phyloP scores from a whole-genome alignment of 2,113 vertebrate genomes.

The Morone saxatilis region DNA sequence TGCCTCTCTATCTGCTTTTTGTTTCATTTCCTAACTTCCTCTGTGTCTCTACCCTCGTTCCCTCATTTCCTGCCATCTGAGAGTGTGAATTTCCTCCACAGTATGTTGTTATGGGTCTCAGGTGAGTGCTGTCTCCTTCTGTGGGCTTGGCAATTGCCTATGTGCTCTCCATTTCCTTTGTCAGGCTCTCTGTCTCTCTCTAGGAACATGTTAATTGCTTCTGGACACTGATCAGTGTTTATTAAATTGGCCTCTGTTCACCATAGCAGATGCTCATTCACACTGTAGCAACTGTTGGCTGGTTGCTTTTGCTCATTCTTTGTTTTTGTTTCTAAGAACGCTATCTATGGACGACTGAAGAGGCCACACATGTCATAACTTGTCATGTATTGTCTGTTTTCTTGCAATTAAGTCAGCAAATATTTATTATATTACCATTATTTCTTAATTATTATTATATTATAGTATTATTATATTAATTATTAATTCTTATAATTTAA shows the following conservation, averaged over 20 bases:
- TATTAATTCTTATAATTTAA: background rate
- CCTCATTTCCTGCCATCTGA: slow-evolving; percentile 59
- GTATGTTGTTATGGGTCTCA: slow-evolving; percentile 56
- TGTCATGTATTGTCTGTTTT: slow-evolving; percentile 15
- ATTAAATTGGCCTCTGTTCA: slow-evolving; percentile 61
- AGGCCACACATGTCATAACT: slow-evolving; percentile 38
- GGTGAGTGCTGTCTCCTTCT: slow-evolving; percentile 65
- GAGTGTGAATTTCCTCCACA: slow-evolving; percentile 54
- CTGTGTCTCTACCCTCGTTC: background rate
- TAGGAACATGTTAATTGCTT: slow-evolving; percentile 76
- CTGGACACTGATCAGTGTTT: slow-evolving; percentile 76
- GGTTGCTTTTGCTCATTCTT: slow-evolving; percentile 24
- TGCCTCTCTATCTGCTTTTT: slow-evolving; percentile 33
- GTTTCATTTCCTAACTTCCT: slow-evolving; percentile 31
- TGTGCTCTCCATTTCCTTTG: slow-evolving; percentile 47
- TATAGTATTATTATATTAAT: too few relatives aligned
- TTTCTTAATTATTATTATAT: too few relatives aligned
- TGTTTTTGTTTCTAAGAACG: background rate
- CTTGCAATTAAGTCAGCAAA: background rate
- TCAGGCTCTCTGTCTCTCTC: slow-evolving; percentile 32
- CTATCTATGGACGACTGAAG: slow-evolving; percentile 4
- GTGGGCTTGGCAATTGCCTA: slow-evolving; percentile 56
- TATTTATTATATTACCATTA: background rate
- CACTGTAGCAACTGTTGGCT: slow-evolving; percentile 19
- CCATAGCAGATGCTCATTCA: slow-evolving; percentile 71